phyloP scores from a whole-genome alignment of 2,113 vertebrate species.

The Siniperca chuatsi region DNA sequence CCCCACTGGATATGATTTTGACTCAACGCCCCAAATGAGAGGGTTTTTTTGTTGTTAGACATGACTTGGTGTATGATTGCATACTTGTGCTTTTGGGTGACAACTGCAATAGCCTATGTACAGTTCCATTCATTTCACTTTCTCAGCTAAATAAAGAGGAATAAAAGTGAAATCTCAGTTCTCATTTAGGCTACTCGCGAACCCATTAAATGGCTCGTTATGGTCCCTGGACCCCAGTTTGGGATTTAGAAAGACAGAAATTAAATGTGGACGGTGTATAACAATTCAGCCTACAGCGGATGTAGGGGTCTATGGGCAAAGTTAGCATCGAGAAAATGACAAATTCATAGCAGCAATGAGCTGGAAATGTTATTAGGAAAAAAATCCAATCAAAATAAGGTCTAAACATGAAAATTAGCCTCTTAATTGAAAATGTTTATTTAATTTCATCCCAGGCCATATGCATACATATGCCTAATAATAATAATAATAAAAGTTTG shows the following conservation, averaged over 20 bases:
- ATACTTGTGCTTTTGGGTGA: background rate
- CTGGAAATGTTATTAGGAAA: background rate
- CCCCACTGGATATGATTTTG: background rate
- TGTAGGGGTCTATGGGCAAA: background rate
- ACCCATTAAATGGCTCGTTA: background rate
- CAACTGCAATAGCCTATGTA: background rate
- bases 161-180: background rate
- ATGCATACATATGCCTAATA: background rate
- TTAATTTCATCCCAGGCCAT: background rate
- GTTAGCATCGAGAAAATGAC: background rate
- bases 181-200: background rate
- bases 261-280: background rate
- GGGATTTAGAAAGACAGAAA: background rate
- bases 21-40: too few relatives aligned
- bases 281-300: background rate
- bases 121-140: background rate
- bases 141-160: background rate
- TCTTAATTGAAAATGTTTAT: background rate
- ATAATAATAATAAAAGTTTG: background rate
- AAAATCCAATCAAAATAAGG: background rate
- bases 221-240: background rate
- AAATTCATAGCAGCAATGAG: background rate
- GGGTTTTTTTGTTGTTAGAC: background rate
- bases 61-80: background rate
- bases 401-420: background rate